These are phyloP conservation scores for Coranthus polyacanthus DNA, from an alignment of 2,797 vertebrate species.

Conservation along the genomic window DNA sequence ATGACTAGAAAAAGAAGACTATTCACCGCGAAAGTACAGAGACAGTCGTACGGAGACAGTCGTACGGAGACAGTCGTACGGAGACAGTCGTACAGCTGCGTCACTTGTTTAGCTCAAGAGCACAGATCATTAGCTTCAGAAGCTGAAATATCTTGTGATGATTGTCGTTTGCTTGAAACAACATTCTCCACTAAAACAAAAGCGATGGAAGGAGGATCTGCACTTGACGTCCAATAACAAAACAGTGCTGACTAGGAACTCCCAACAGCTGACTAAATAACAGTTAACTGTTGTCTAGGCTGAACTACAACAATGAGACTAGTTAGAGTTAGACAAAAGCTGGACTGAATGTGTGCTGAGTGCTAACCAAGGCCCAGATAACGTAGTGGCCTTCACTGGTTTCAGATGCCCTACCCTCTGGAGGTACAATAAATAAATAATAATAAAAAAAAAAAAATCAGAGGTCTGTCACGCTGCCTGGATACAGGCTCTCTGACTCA, in stretches of 20 bases:
- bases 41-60: no score
- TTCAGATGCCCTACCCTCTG: conserved; percentile 33
- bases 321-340: not conserved
- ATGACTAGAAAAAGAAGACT: conserved; percentile 33
- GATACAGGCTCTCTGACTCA: conserved; percentile 59
- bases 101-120: conserved; percentile 33
- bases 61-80: no score
- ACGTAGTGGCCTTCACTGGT: conserved; percentile 3
- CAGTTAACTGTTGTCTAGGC: no score
- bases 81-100: conserved; percentile 16
- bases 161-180: conserved; percentile 33
- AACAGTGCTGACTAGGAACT: no score
- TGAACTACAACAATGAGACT: not conserved
- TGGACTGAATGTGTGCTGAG: not conserved
- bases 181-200: conserved; percentile 20
- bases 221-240: no score
- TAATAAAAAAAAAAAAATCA: conserved; percentile 47
- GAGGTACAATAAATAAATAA: conserved; percentile 20
- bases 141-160: conserved; percentile 29
- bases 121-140: conserved; percentile 42
- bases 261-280: no score
- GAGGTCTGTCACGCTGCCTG: conserved; percentile 57
- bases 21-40: conserved; percentile 33
- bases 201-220: not conserved
- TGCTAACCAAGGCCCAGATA: conserved; percentile 28